These are phyloP conservation scores for Garra rufa DNA, from an alignment of 2,113 vertebrate species.

Conservation along the genomic window DNA sequence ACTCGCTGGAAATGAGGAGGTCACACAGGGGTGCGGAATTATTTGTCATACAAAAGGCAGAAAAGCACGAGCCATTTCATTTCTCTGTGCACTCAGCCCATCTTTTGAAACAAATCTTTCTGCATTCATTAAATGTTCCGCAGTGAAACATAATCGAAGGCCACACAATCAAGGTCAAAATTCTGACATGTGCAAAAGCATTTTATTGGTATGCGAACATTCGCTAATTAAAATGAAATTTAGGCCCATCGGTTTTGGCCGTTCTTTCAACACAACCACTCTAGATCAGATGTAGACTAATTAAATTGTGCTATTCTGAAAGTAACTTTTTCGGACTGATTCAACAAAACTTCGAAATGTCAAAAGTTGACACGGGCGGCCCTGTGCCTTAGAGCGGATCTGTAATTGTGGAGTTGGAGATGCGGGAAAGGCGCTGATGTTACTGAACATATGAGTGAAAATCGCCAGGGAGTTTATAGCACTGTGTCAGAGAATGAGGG, in stretches of 20 bases:
- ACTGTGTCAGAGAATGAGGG: constrained; percentile 21
- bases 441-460: constrained; percentile 42
- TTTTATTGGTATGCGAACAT: neutral
- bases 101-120: constrained; percentile 34
- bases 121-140: constrained; percentile 34
- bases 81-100: constrained; percentile 12
- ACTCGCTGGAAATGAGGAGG: constrained; percentile 37
- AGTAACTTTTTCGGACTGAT: neutral
- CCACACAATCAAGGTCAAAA: constrained; percentile 38
- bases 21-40: constrained; percentile 43
- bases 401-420: constrained; percentile 36
- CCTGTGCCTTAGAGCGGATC: constrained; percentile 6
- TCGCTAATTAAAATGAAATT: constrained; percentile 24
- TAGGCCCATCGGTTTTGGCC: neutral
- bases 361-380: constrained; percentile 10
- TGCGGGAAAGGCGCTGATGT: constrained; percentile 13
- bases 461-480: constrained; percentile 28
- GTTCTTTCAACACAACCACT: neutral
- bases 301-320: neutral
- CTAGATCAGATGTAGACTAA: neutral
- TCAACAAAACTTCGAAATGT: neutral
- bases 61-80: constrained; percentile 35
- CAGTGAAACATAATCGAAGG: constrained; percentile 25
- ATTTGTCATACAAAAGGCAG: constrained; percentile 47
- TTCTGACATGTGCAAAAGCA: constrained; percentile 4